Base-by-base conservation (phyloP, 2,113 vertebrate genomes). In the Thalassarche chlororhynchos region DNA sequence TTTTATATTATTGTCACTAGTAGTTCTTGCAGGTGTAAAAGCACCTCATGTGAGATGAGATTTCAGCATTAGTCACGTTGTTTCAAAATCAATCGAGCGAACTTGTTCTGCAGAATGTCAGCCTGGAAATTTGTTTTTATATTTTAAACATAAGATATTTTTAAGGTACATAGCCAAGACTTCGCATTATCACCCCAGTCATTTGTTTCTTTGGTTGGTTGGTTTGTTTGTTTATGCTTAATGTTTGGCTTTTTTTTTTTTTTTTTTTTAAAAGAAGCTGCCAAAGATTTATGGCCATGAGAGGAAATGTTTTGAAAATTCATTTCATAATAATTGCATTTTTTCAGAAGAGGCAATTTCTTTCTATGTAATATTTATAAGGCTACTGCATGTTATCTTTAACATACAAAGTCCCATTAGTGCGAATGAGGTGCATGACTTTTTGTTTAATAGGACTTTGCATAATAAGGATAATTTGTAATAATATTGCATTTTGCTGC, bases 401-500 rank as follows among this genome's bases (percentile, higher is more conserved):
- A 96, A 90, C 88, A 92, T 65, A 19, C 58, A 76, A 96, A 97
- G 90, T 94, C 78, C 93, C 81, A 90, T 95, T 95, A 95, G 87
- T 69, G 80, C 2, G 58, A 97, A 74, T 87, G 95, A 97, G 92
- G 91, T 97, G 93, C 49, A 62, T 95, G 95, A 87, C 81, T 97
- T 96, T 95, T 98, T 97, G 91, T 94, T 97, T 95, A 94, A 93
- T 94, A 97, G 84, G 97, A 97, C 78, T 90, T 97, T 94, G 86
- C 95, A 81, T 95, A 98, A 91, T 93, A 97, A 91, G 84, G 87
- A 95, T 97, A 97, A 97, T 98, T 98, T 98, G 92, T 94, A 95
- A 93, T 95, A 97, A 96, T 97, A 90, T 94, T 96, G 91, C 94
- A 88, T 94, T 94, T 87, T 76, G 64, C 92, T 93, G 62, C 80